These are phyloP conservation scores for Prionace glauca DNA, from an alignment of 2,797 vertebrate genomes.

Conservation along the genomic window DNA sequence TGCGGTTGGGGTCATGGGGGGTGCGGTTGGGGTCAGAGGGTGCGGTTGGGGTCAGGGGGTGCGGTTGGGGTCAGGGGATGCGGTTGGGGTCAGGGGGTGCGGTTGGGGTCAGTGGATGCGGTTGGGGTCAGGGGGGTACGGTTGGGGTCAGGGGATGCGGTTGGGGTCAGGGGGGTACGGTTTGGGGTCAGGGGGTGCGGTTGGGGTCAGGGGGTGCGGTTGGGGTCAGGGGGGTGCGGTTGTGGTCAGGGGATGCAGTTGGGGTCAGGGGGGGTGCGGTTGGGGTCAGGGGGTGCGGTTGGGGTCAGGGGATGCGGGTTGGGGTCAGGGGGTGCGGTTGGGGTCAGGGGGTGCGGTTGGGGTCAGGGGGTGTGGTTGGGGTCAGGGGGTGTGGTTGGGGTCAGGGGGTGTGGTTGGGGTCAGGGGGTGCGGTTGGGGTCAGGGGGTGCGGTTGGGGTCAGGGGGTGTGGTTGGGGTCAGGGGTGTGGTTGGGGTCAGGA, in stretches of 20 bases:
- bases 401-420: not conserved
- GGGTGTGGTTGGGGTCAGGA: slow-evolving; percentile 49
- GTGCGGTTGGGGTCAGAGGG: not conserved
- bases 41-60: not conserved
- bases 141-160: no score
- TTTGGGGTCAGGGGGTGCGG: no score
- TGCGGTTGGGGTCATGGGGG: not conserved
- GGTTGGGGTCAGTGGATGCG: not conserved
- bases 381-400: not conserved
- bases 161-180: no score
- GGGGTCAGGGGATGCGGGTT: not conserved
- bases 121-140: not conserved
- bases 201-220: no score
- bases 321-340: slow-evolving; percentile 50
- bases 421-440: not conserved
- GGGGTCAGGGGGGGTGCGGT: no score
- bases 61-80: not conserved
- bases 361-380: no score
- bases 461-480: slow-evolving; percentile 65
- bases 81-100: not conserved
- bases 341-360: slow-evolving; percentile 77
- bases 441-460: not conserved
- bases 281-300: not conserved
- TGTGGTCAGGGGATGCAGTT: not conserved
- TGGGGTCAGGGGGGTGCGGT: not conserved